phyloP scores from a whole-genome alignment of 1,140 invertebrate genomes.

The Trichonephila clavata region DNA sequence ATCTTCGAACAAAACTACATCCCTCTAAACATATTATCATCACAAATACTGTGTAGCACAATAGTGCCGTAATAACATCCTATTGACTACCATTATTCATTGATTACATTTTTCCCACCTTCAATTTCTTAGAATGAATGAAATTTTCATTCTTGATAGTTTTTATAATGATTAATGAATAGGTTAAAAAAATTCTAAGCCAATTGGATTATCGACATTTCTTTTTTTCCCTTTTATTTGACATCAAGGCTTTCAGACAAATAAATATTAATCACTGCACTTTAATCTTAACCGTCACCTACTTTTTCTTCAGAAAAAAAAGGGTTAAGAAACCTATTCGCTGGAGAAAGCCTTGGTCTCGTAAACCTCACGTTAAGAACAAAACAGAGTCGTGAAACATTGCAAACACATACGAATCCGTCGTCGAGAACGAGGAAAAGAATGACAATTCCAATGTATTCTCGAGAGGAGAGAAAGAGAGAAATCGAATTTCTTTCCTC shows the following conservation, averaged over 20 bases:
- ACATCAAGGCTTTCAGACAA: background rate
- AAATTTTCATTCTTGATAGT: background rate
- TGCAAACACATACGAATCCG: background rate
- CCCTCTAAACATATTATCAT: background rate
- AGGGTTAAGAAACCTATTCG: slow-evolving; percentile 9
- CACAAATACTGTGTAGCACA: background rate
- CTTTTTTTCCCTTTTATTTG: no score
- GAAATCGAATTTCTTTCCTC: background rate
- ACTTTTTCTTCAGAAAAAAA: background rate
- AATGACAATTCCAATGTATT: background rate
- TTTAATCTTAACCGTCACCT: background rate
- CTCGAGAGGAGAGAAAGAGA: no score
- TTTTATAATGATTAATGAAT: background rate
- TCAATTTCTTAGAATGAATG: background rate
- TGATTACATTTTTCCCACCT: background rate
- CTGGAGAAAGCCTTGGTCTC: background rate
- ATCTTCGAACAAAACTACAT: background rate
- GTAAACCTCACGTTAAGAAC: background rate
- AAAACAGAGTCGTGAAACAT: slow-evolving; percentile 7
- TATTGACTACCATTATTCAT: background rate
- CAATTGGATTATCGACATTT: background rate
- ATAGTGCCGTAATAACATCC: background rate
- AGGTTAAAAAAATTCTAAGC: background rate
- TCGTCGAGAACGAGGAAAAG: background rate
- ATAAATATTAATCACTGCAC: background rate